These are phyloP conservation scores for Folsomia manolachei DNA, from an alignment of 2,888 invertebrate genomes.

Conservation along the genomic window DNA sequence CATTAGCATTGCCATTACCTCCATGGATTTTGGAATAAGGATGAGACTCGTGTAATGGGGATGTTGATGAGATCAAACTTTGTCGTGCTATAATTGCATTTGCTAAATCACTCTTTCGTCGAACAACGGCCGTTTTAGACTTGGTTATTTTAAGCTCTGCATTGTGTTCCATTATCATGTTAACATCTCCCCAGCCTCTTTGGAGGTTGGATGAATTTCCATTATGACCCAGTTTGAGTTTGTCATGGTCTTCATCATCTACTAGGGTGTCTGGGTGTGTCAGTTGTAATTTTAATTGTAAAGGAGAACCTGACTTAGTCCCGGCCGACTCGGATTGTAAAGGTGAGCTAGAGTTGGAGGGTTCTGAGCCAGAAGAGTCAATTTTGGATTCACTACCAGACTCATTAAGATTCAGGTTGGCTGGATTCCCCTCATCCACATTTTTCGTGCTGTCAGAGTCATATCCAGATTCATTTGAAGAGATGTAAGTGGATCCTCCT, in stretches of 20 bases:
- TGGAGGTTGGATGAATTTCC: not conserved
- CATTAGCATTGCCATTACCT: not conserved
- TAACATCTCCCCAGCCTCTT: slow-evolving; percentile 11
- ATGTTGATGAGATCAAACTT: slow-evolving; percentile 13
- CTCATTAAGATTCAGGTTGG: slow-evolving; percentile 17
- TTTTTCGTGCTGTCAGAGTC: slow-evolving; percentile 68
- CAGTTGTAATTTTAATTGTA: slow-evolving; percentile 15
- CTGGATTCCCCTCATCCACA: slow-evolving; percentile 39
- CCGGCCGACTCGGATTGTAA: not conserved
- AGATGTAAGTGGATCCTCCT: slow-evolving; percentile 64
- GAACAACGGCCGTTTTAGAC: slow-evolving; percentile 41
- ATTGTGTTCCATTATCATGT: slow-evolving; percentile 28
- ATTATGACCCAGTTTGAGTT: not conserved
- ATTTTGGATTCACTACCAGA: slow-evolving; percentile 12
- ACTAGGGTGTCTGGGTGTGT: not conserved
- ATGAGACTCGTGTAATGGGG: slow-evolving; percentile 14
- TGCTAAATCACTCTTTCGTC: slow-evolving; percentile 49
- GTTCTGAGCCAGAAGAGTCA: not conserved
- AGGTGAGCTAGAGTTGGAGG: slow-evolving; percentile 8
- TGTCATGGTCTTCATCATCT: not conserved
- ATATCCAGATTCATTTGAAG: slow-evolving; percentile 79
- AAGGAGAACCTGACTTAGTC: not conserved
- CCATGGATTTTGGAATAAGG: not conserved
- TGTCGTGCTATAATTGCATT: slow-evolving; percentile 37
- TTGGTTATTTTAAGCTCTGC: slow-evolving; percentile 23